Percentiles rank a stretch among this genome's conserved stretches.
Evolutionary conservation across 2,888 invertebrate species (phyloP).

Genomic region (Drosophila austrosaltans): DNA sequence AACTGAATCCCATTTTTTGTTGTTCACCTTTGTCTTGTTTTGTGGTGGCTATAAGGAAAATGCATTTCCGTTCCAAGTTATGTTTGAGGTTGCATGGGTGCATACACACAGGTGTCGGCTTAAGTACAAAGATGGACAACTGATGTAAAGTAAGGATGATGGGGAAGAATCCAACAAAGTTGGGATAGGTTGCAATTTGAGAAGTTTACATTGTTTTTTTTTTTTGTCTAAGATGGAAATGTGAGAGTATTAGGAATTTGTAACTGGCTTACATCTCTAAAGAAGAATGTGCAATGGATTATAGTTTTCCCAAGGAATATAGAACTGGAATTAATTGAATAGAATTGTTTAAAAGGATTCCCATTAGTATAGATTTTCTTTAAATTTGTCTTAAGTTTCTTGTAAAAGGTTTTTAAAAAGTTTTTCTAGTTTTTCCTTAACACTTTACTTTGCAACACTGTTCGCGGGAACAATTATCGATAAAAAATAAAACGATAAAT

Average conservation of each 20-base stretch:
- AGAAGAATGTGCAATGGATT: not conserved
- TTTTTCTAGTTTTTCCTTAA: no score
- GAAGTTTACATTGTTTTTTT: not conserved
- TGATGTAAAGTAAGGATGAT: not conserved
- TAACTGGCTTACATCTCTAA: not conserved
- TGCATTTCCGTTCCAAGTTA: slow-evolving; percentile 53
- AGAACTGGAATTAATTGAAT: no score
- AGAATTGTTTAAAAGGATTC: no score
- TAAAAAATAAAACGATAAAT: not conserved
- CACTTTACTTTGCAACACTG: no score
- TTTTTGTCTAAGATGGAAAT: slow-evolving; percentile 5
- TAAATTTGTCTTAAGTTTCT: no score
- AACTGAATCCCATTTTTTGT: slow-evolving; percentile 45
- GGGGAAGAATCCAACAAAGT: slow-evolving; percentile 13
- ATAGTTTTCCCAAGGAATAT: no score
- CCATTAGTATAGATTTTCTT: no score
- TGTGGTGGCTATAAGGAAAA: slow-evolving; percentile 46
- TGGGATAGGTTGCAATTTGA: slow-evolving; percentile 28
- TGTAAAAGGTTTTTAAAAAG: no score
- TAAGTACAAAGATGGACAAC: slow-evolving; percentile 16
- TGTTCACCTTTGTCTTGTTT: slow-evolving; percentile 8
- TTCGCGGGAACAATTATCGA: not conserved
- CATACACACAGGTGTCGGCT: slow-evolving; percentile 47
- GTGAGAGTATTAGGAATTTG: not conserved
- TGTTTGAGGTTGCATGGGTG: slow-evolving; percentile 12